These are phyloP conservation scores for Drosophila greeni DNA, from an alignment of 2,888 invertebrate species.

Conservation along the genomic window DNA sequence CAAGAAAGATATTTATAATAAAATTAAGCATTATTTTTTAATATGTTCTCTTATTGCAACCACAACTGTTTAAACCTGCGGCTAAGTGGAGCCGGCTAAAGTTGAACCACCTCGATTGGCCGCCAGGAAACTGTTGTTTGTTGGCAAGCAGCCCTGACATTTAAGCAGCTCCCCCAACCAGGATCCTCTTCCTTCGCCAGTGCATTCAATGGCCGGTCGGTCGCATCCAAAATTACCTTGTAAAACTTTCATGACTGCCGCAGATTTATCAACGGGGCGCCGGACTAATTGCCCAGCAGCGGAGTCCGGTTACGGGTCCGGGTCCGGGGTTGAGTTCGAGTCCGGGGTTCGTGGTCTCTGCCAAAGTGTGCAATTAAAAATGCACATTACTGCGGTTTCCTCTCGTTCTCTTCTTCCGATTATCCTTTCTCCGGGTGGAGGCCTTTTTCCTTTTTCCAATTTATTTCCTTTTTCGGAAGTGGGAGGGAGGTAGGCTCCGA, in stretches of 20 bases:
- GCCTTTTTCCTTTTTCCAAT: constrained; percentile 21
- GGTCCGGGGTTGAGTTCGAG: too few species aligned
- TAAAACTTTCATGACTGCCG: constrained; percentile 62
- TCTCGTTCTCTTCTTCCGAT: constrained; percentile 9
- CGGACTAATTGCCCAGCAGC: constrained; percentile 58
- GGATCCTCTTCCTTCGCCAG: background rate
- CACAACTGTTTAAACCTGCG: background rate
- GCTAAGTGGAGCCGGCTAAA: constrained; percentile 17
- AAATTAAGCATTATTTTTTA: too few species aligned
- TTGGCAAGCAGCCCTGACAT: constrained; percentile 63
- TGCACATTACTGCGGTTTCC: constrained; percentile 34
- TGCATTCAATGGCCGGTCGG: constrained; percentile 19
- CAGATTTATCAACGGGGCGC: constrained; percentile 60
- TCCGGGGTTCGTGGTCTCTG: constrained; percentile 13
- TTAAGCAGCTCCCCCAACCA: constrained; percentile 26
- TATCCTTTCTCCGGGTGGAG: constrained; percentile 12
- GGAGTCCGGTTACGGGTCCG: too few species aligned
- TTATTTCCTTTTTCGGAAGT: constrained; percentile 10
- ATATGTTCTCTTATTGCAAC: background rate
- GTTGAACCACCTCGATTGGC: constrained; percentile 54
- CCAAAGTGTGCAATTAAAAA: constrained; percentile 49
- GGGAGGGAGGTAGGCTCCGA: background rate
- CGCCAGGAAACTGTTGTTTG: constrained; percentile 37
- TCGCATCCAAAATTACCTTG: constrained; percentile 57
- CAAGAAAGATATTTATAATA: too few species aligned